These are phyloP conservation scores for Macrobrachium rosenbergii DNA, from an alignment of 1,140 invertebrate species.

Conservation along the genomic window DNA sequence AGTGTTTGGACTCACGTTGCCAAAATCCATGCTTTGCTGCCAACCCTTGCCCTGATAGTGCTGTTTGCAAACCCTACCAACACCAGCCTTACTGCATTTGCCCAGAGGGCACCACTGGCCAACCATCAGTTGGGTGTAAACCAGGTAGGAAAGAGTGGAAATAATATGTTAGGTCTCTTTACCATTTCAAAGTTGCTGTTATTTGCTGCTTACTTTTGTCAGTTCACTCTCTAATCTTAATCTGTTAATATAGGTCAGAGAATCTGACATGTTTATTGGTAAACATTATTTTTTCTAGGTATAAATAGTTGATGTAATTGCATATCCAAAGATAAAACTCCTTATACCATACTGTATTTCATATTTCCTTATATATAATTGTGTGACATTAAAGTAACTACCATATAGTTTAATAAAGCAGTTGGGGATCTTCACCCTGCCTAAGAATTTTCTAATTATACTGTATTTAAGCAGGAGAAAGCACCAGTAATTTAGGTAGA, in stretches of 20 bases:
- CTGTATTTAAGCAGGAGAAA: no score
- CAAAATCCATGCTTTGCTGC: constrained; percentile 82
- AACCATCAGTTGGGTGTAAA: constrained; percentile 87
- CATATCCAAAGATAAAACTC: neutral
- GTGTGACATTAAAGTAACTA: neutral
- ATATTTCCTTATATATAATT: neutral
- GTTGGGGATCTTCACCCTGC: no score
- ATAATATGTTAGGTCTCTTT: constrained; percentile 67
- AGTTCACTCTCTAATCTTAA: neutral
- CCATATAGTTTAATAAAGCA: no score
- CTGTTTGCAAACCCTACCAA: constrained; percentile 80
- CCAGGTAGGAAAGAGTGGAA: constrained; percentile 77
- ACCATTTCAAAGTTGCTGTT: neutral
- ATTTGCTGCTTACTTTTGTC: neutral
- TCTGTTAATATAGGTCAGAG: no score
- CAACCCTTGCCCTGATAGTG: constrained; percentile 83
- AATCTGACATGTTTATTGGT: no score
- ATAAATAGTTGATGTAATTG: neutral
- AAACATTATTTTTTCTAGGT: no score
- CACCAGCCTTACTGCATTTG: constrained; percentile 86
- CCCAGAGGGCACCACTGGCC: constrained; percentile 85
- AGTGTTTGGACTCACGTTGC: constrained; percentile 73
- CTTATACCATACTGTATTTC: neutral
- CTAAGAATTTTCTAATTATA: no score
- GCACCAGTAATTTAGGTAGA: no score